Conservation (phyloP, 2,888 invertebrate species). For the Leptinotarsa haldemani region DNA sequence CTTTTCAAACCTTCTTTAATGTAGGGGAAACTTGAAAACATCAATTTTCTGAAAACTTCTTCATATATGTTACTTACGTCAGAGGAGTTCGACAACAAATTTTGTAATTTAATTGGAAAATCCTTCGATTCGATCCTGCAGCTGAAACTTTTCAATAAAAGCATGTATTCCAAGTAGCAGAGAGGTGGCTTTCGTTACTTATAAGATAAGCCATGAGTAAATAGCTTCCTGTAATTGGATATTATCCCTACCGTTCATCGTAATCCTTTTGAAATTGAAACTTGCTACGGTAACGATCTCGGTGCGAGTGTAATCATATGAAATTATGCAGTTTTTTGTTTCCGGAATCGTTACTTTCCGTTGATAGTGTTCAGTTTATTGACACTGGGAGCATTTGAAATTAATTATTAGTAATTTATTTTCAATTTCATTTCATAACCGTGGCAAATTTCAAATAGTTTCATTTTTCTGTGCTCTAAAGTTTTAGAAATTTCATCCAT, state of each 20-base stretch:
- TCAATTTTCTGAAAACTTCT: no score
- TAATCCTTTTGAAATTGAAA: constrained; percentile 41
- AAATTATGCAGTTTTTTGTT: constrained; percentile 4
- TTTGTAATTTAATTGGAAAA: constrained; percentile 17
- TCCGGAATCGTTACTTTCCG: no score
- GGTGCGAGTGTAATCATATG: constrained; percentile 7
- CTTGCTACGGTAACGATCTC: constrained; percentile 26
- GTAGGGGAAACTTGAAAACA: no score
- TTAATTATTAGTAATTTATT: no score
- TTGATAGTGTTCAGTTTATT: no score
- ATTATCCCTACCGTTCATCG: constrained; percentile 39
- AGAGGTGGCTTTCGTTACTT: constrained; percentile 25
- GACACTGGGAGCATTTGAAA: no score
- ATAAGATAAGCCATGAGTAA: constrained; percentile 35
- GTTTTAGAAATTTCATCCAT: no score
- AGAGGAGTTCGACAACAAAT: not conserved
- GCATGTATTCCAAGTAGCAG: constrained; percentile 1
- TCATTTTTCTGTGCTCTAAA: no score
- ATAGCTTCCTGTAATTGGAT: constrained; percentile 41
- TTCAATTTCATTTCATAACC: no score
- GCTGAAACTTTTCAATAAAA: constrained; percentile 24
- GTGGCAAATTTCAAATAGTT: no score
- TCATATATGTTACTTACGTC: not conserved
- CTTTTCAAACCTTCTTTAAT: no score
- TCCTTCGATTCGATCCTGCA: constrained; percentile 11